These are phyloP conservation scores for Stigmatopora argus DNA, from an alignment of 2,113 vertebrate genomes.

Conservation along the genomic window DNA sequence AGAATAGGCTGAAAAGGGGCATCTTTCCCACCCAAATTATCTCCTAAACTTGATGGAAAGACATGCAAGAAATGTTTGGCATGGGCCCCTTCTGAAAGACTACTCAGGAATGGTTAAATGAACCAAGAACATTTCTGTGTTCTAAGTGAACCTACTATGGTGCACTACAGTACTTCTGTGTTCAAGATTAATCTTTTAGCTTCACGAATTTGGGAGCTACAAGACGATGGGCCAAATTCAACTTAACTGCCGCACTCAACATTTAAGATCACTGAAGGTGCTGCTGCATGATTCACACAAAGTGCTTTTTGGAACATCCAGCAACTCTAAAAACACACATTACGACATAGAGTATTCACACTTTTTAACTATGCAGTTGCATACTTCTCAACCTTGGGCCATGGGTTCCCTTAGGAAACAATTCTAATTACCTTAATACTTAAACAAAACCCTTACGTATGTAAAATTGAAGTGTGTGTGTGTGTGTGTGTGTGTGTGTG, in stretches of 20 bases:
- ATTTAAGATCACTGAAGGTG: constrained; percentile 33
- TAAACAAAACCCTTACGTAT: neutral
- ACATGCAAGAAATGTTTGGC: constrained; percentile 17
- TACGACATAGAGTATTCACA: neutral
- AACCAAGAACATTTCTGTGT: constrained; percentile 40
- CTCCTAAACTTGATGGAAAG: no score
- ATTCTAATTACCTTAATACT: neutral
- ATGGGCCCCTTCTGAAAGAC: constrained; percentile 14
- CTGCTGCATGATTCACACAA: constrained; percentile 44
- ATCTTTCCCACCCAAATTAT: no score
- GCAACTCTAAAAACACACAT: constrained; percentile 28
- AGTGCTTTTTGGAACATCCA: constrained; percentile 33
- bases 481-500: no score
- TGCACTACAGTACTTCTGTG: constrained; percentile 31
- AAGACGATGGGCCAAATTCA: constrained; percentile 38
- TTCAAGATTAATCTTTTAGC: constrained; percentile 47
- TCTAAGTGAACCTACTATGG: constrained; percentile 24
- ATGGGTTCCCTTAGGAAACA: no score
- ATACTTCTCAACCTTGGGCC: no score
- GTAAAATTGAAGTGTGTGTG: no score
- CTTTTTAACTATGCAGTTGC: neutral
- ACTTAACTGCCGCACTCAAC: constrained; percentile 43
- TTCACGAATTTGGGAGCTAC: constrained; percentile 30
- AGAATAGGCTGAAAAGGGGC: no score
- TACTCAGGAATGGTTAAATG: constrained; percentile 35